These are phyloP conservation scores for Zenarchopterus dispar DNA, from an alignment of 2,797 vertebrate species.

Conservation along the genomic window DNA sequence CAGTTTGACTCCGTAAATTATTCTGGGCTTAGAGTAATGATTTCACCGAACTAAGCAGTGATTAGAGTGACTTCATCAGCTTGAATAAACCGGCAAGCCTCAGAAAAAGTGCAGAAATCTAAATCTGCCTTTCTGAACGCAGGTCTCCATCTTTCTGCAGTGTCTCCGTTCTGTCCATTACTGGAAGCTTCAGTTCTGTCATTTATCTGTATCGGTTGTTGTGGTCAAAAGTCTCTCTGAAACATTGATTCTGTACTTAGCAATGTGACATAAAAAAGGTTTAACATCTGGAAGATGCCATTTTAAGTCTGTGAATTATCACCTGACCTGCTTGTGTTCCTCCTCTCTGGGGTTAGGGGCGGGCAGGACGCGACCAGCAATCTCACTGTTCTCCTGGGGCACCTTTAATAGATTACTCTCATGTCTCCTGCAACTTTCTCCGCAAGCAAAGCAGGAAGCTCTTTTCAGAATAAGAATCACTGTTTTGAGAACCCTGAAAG, in stretches of 20 bases:
- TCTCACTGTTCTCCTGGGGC: too few species aligned
- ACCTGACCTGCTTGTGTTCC: too few species aligned
- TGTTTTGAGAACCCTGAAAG: too few species aligned
- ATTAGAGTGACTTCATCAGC: conserved; percentile 42
- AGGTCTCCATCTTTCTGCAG: background rate
- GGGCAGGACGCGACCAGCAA: too few species aligned
- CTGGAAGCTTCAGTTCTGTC: background rate
- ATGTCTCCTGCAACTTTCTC: too few species aligned
- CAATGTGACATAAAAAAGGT: background rate
- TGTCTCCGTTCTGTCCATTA: background rate
- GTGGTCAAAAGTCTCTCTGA: background rate
- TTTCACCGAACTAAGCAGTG: conserved; percentile 53
- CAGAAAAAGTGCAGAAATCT: conserved; percentile 12
- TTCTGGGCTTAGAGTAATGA: conserved; percentile 57
- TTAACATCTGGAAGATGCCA: background rate
- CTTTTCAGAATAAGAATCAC: too few species aligned
- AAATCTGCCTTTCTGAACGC: background rate
- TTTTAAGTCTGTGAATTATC: background rate
- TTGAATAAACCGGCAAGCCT: conserved; percentile 1
- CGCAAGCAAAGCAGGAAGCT: too few species aligned
- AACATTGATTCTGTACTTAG: background rate
- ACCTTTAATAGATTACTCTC: too few species aligned
- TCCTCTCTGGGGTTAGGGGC: too few species aligned
- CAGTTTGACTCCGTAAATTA: conserved; percentile 48
- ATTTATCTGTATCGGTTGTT: too few species aligned